A percentile compares a stretch with the other conserved stretches of the same genome.
phyloP scores from a whole-genome alignment of 2,113 vertebrate genomes.

The human (Homo sapiens) region GRCh38 chr5:90267001-90267500 shows the following conservation, averaged over 20 bases:
- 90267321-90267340: neutral
- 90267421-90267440: neutral
- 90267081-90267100: neutral
- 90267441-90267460: neutral
- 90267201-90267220: neutral
- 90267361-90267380: neutral
- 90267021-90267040: neutral
- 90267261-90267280: neutral
- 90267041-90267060: neutral
- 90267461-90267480: neutral
- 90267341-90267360: neutral
- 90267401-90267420: neutral
- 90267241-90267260: neutral
- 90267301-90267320: neutral
- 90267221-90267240: neutral
- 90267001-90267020: neutral
- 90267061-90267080: neutral
- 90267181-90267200: neutral
- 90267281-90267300: neutral
- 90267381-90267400: neutral
- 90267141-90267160: neutral
- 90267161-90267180: neutral
- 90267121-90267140: neutral
- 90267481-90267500: neutral
- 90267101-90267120: neutral